Base-by-base conservation (phyloP, 2,113 vertebrate species). In the Stigmatopora argus region DNA sequence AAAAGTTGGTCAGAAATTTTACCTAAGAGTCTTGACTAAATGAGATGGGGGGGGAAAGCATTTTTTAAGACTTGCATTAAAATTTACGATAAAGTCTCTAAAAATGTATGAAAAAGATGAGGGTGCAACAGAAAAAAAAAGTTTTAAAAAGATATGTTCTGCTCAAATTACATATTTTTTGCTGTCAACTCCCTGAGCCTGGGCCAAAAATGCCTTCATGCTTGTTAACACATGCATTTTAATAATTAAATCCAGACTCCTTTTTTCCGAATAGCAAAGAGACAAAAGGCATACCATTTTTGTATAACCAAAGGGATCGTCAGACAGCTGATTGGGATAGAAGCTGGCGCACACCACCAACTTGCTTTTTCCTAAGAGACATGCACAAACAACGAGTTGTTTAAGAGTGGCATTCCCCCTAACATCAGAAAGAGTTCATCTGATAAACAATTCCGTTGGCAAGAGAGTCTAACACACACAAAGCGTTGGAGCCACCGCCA, bases 331-430 rank as follows among this genome's bases (percentile, higher is more conserved):
- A 38, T 92, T 82, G 8, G 92, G 90, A 55, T 86, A 80, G 79
- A 88, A 95, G 71, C 70, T 91, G 65, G 93, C 93, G 48, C 92
- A 98, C 1, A 92, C 86, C 0, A 80, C 83, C 82, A 91, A 83
- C 67, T 92, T 86, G 65, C 90, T 82, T 23, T 15, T 9, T 62
- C 23, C 83, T 79, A 73, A 75, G 59, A 66, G 69, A 74, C 15
- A 72, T 18, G 51, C 49, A 66, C 17, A 57, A 4, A 59, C 8
- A 18, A 11, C 10, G 9, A n/a, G n/a, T 53, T 10, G 12, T 21
- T 53, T 5, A 11, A 23, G 19, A 17, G 5, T 52, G 10, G 3
- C 49, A 65, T 62, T 47, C 49, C 23, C 34, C 10, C 10, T 21
- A 49, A 47, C 53, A 48, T 51, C 6, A 61, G 6, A 2, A 61